Base-by-base conservation (phyloP, 2,113 vertebrate genomes). In the Philantomba maxwellii region DNA sequence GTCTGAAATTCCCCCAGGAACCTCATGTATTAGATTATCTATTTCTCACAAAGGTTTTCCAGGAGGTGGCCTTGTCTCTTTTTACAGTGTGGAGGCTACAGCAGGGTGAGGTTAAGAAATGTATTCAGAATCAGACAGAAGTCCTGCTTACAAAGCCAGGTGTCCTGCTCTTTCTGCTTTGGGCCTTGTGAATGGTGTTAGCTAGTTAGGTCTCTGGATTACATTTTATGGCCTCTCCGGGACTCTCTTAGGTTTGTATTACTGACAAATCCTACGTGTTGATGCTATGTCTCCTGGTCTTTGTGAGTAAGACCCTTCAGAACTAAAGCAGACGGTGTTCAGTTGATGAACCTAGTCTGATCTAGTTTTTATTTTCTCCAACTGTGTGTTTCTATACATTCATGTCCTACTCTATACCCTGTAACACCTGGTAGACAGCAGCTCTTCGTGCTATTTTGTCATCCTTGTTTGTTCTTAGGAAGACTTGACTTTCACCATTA, bases 331-430 rank as follows among this genome's bases (percentile, higher is more conserved):
- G 39, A 15, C 1, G 16, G 19, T 12, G 6, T 57, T 45, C 23
- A 21, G 39, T 17, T 21, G 17, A 55, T 21, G 64, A n/a, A 10
- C 16, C 25, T 26, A 14, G 21, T 75, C 28, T 26, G 80, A 14
- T 39, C 21, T 28, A n/a, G 26, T 47, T 78, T 57, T 47, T 11
- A 33, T n/a, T 73, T 21, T 21, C 30, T 81, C 43, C 36, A 21
- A 1, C 26, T 81, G n/a, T 30, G 28, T 53, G n/a, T 33, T 33
- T 85, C n/a, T 33, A 0, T 12, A 2, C 1, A 1, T n/a, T 33
- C 2, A 1, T 12, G 39, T 33, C 43, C 49, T 21, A 26, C 25
- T 49, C 66, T 25, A 23, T 21, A 28, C 17, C 51, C 43, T 2
- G 0, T 7, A 62, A 82, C 7, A 43, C 30, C 15, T 55, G 23